Percentiles rank a stretch among this genome's conserved stretches.
These are phyloP conservation scores for Sebastes iracundus DNA, from an alignment of 2,797 vertebrate species.

Conservation along the genomic window DNA sequence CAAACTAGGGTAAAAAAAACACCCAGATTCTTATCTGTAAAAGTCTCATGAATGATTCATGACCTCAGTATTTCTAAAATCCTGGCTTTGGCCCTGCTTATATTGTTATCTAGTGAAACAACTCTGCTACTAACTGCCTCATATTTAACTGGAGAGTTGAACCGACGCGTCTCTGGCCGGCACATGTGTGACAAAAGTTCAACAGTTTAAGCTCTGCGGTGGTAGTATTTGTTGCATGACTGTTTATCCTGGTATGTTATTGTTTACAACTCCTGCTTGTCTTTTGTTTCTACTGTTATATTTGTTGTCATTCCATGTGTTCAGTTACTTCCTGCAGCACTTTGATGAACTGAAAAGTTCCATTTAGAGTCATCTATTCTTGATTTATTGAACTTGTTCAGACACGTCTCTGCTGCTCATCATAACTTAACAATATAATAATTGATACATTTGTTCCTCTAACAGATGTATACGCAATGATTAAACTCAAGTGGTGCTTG, in stretches of 20 bases:
- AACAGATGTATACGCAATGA: slow-evolving; percentile 11
- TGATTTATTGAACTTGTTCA: neutral
- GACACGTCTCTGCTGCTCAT: neutral
- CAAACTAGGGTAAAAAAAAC: neutral
- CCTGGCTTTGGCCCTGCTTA: neutral
- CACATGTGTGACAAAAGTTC: neutral
- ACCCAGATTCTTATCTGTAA: neutral
- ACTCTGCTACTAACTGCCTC: neutral
- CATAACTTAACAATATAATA: neutral
- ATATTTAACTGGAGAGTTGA: neutral
- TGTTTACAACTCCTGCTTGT: neutral
- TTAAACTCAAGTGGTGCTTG: slow-evolving; percentile 36
- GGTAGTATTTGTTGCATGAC: neutral
- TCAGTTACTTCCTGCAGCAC: neutral
- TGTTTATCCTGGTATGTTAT: neutral
- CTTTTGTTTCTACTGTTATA: neutral
- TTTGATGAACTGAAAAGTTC: neutral
- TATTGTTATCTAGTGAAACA: neutral
- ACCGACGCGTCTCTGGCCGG: neutral
- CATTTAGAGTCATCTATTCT: neutral
- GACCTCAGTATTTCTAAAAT: neutral
- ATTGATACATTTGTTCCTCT: neutral
- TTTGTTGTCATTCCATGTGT: neutral
- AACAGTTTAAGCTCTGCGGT: neutral
- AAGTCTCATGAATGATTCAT: neutral